These are phyloP conservation scores for Dissostichus mawsoni DNA, from an alignment of 2,113 vertebrate species.

Conservation along the genomic window DNA sequence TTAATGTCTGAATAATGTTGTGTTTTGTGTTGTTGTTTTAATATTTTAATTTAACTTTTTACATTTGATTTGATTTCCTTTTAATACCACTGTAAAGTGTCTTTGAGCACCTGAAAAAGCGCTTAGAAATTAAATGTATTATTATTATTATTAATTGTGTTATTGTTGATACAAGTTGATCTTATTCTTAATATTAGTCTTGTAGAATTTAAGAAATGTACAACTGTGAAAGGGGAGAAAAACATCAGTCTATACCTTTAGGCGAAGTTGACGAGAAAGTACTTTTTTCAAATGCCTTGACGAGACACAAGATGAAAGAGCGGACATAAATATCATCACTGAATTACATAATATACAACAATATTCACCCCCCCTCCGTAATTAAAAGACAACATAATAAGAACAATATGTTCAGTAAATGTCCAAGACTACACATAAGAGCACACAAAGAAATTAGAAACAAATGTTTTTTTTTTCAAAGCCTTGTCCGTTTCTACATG, in stretches of 20 bases:
- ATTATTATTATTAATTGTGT: too few relatives aligned
- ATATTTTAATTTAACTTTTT: too few relatives aligned
- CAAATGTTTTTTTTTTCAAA: conserved; percentile 47
- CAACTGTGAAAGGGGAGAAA: conserved; percentile 15
- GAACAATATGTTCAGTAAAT: conserved; percentile 82
- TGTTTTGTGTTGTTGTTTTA: too few relatives aligned
- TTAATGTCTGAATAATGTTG: too few relatives aligned
- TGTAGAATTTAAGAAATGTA: conserved; percentile 25
- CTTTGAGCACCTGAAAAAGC: too few relatives aligned
- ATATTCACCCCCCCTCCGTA: conserved; percentile 40
- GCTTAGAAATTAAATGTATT: too few relatives aligned
- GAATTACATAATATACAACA: conserved; percentile 70
- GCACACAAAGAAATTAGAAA: conserved; percentile 52
- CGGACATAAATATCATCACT: conserved; percentile 62
- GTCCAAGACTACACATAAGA: conserved; percentile 64
- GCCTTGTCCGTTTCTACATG: conserved; percentile 34
- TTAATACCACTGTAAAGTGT: too few relatives aligned
- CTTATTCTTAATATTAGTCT: neutral
- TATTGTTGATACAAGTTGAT: too few relatives aligned
- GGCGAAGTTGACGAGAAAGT: conserved; percentile 47
- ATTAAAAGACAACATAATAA: conserved; percentile 68
- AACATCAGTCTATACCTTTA: conserved; percentile 22
- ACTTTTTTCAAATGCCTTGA: conserved; percentile 52
- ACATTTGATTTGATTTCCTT: too few relatives aligned
- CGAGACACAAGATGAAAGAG: conserved; percentile 54